These are phyloP conservation scores for Hydrolagus affinis DNA, from an alignment of 2,113 vertebrate genomes.

Conservation along the genomic window DNA sequence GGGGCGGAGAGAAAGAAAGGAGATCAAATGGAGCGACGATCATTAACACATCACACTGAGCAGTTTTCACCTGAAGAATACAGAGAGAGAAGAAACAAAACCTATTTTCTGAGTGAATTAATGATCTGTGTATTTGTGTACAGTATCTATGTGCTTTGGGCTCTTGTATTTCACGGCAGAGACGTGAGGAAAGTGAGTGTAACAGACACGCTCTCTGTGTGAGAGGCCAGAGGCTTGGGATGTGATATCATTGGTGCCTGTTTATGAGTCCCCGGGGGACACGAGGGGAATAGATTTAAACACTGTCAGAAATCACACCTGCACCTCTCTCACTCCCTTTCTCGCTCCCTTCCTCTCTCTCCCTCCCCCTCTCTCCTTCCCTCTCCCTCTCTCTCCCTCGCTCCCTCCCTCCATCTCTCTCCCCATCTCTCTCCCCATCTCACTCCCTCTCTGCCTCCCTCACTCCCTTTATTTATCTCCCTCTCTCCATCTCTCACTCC, in stretches of 20 bases:
- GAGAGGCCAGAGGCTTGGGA: not conserved
- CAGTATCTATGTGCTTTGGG: not conserved
- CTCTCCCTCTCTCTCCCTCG: no score
- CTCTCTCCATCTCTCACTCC: no score
- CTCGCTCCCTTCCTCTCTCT: not conserved
- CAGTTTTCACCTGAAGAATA: not conserved
- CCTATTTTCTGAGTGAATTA: not conserved
- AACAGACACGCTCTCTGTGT: not conserved
- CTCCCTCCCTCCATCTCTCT: no score
- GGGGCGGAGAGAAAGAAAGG: no score
- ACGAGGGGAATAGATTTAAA: not conserved
- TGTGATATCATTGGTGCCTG: not conserved
- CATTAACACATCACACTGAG: not conserved
- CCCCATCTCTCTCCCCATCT: no score
- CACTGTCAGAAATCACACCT: not conserved
- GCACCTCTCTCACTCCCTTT: conserved; percentile 45
- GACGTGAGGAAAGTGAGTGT: not conserved
- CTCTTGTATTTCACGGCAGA: not conserved
- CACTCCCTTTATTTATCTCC: no score
- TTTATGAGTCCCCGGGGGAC: not conserved
- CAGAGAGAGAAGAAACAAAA: not conserved
- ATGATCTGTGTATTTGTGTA: not conserved
- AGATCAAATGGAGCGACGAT: no score
- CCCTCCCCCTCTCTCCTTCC: not conserved
- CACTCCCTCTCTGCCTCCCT: no score